Evolutionary conservation across 2,888 invertebrate species (phyloP).

Genomic region (Aspidiotus destructor): DNA sequence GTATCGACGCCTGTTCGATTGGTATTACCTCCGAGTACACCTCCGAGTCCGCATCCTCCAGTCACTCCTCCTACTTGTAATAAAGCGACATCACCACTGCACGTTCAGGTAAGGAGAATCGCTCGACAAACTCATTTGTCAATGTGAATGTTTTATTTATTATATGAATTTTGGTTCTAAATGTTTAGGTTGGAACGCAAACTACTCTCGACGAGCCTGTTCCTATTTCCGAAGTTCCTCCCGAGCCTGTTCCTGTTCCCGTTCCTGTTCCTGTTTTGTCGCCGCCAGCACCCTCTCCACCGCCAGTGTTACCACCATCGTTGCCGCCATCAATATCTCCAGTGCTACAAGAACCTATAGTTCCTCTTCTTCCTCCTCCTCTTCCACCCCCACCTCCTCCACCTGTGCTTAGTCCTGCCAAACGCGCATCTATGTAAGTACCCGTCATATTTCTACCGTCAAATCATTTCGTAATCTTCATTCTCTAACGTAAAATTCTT

Average conservation of each 20-base stretch:
- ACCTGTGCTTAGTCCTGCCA: slow-evolving; percentile 28
- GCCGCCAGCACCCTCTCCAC: neutral
- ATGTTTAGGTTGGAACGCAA: slow-evolving; percentile 38
- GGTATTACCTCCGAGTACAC: slow-evolving; percentile 35
- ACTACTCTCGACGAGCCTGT: slow-evolving; percentile 34
- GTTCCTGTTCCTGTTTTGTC: slow-evolving; percentile 5
- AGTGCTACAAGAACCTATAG: neutral
- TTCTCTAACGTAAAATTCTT: neutral
- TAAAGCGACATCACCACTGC: slow-evolving; percentile 40
- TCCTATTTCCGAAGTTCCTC: slow-evolving; percentile 33
- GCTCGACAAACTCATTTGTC: too few species aligned
- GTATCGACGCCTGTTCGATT: slow-evolving; percentile 38
- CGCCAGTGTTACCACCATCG: neutral
- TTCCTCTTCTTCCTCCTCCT: slow-evolving; percentile 1
- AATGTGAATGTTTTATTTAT: too few species aligned
- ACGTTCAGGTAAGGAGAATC: slow-evolving; percentile 39
- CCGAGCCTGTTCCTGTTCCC: slow-evolving; percentile 8
- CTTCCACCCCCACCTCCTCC: slow-evolving; percentile 6
- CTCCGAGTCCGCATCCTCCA: slow-evolving; percentile 38
- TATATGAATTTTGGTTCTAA: too few species aligned
- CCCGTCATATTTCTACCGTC: neutral
- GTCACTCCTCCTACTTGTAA: slow-evolving; percentile 37
- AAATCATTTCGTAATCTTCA: neutral
- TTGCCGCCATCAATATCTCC: slow-evolving; percentile 7
- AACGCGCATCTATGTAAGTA: slow-evolving; percentile 35